Conservation (phyloP, 2,797 vertebrate species). For the Eupleurogrammus muticus region DNA sequence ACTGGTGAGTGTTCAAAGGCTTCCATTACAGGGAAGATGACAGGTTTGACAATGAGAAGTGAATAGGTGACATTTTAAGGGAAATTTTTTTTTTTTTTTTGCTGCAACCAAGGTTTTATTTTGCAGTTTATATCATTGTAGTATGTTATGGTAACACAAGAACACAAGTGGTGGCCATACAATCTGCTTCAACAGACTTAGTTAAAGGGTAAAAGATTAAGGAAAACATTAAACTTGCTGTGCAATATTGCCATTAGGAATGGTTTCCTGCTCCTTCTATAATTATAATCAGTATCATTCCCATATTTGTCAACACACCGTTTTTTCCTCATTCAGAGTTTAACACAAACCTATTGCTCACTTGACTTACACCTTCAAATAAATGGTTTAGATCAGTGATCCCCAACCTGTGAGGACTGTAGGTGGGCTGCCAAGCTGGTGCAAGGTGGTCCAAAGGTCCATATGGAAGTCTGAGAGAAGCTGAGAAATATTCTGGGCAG, state of each 20-base stretch:
- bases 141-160: background rate
- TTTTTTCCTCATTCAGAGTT: background rate
- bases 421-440: no score
- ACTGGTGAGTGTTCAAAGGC: background rate
- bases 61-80: background rate
- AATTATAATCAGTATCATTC: background rate
- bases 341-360: background rate
- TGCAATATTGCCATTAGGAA: background rate
- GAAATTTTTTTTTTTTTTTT: background rate
- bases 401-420: no score
- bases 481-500: no score
- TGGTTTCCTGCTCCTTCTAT: background rate
- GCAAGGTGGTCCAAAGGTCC: no score
- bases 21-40: constrained; percentile 22
- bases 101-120: background rate
- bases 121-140: no score
- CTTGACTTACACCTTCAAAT: background rate
- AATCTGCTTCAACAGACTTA: background rate
- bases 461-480: no score
- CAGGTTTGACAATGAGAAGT: background rate
- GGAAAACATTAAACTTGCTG: background rate
- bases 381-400: no score
- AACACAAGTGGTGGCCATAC: background rate
- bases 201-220: background rate
- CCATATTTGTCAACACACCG: background rate